Evolutionary conservation across 23 tunicate genomes (phyloP).

Genomic region (Halocynthia aurantium): DNA sequence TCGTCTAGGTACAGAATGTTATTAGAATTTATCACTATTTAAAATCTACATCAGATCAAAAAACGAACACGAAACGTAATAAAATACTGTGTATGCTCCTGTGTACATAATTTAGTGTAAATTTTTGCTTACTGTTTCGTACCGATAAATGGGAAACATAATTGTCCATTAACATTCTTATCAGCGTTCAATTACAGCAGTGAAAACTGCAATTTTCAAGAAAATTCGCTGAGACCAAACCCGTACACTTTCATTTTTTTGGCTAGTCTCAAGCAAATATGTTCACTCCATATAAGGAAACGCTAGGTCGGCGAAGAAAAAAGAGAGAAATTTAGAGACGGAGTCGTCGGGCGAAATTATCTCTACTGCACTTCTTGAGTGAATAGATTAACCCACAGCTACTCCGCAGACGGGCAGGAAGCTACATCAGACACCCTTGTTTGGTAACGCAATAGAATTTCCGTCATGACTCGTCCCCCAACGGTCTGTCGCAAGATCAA

Average conservation of each 20-base stretch:
- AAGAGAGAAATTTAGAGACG: constrained; percentile 5
- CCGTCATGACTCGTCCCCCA: too few relatives aligned
- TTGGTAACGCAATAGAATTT: too few relatives aligned
- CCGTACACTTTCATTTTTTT: background rate
- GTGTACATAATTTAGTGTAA: too few relatives aligned
- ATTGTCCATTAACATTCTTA: too few relatives aligned
- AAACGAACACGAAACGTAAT: too few relatives aligned
- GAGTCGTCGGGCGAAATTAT: background rate
- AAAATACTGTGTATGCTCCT: too few relatives aligned
- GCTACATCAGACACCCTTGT: background rate
- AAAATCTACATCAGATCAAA: too few relatives aligned
- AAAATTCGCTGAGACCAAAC: background rate
- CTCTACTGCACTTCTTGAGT: background rate
- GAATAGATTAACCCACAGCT: background rate
- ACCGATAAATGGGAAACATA: too few relatives aligned
- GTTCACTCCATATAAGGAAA: constrained; percentile 4
- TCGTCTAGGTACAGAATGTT: too few relatives aligned
- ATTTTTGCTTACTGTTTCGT: too few relatives aligned
- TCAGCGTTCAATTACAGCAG: background rate
- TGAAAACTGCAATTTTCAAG: background rate
- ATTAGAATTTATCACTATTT: too few relatives aligned
- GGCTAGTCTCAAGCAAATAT: background rate
- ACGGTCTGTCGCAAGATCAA: too few relatives aligned
- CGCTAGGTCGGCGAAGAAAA: background rate
- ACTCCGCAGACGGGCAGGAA: background rate